Evolutionary conservation across 2,113 vertebrate genomes (phyloP).

Genomic region (Eleginops maclovinus): DNA sequence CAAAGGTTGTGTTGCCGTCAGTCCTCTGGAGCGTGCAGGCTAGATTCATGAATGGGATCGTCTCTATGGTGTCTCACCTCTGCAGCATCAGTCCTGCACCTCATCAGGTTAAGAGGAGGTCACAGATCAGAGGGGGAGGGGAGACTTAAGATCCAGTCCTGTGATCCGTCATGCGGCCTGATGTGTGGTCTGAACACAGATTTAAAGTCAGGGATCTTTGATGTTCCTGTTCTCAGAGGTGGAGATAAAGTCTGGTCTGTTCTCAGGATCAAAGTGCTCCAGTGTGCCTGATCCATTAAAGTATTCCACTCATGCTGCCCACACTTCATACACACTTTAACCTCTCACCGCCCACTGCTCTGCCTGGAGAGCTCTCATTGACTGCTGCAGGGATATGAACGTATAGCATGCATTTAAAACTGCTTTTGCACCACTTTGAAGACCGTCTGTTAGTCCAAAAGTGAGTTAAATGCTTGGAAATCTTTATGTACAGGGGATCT

Average conservation of each 20-base stretch:
- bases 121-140: too few relatives aligned
- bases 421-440: too few relatives aligned
- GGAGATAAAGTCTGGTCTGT: constrained; percentile 42
- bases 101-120: too few relatives aligned
- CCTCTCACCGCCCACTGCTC: constrained; percentile 17
- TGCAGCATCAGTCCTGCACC: too few relatives aligned
- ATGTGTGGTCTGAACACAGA: too few relatives aligned
- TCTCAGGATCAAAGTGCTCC: constrained; percentile 48
- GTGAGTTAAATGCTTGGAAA: too few relatives aligned
- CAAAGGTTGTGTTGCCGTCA: neutral
- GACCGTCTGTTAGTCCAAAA: too few relatives aligned
- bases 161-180: constrained; percentile 58
- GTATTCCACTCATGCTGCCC: constrained; percentile 36
- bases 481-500: too few relatives aligned
- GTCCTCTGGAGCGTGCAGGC: neutral
- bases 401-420: neutral
- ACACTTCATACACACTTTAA: constrained; percentile 8
- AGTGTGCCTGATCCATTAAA: constrained; percentile 55
- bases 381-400: neutral
- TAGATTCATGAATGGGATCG: constrained; percentile 21
- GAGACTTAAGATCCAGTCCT: constrained; percentile 38
- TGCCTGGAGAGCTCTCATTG: neutral
- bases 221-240: constrained; percentile 39
- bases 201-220: constrained; percentile 34
- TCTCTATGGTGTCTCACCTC: neutral